Evolutionary conservation across 2,113 vertebrate species (phyloP).

Genomic region (Labeo rohita): DNA sequence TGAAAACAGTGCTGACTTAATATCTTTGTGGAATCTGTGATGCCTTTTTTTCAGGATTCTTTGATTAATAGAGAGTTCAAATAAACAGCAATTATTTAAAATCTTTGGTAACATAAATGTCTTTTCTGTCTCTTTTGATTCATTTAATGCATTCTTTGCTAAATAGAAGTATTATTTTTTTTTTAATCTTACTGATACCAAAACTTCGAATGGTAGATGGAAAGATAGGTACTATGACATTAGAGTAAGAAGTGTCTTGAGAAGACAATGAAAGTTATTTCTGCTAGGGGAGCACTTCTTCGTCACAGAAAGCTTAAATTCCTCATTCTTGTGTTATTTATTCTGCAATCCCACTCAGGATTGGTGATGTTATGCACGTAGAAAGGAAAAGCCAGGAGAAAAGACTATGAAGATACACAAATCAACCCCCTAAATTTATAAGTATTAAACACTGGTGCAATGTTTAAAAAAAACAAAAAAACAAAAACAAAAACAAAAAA

Average conservation of each 20-base stretch:
- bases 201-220: background rate
- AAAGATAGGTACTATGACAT: background rate
- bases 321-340: constrained; percentile 65
- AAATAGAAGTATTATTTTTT: background rate
- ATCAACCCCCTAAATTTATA: background rate
- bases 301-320: constrained; percentile 62
- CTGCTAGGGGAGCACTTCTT: constrained; percentile 23
- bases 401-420: background rate
- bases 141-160: background rate
- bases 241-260: background rate
- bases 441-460: background rate
- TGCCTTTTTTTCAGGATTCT: background rate
- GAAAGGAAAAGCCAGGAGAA: background rate
- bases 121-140: background rate
- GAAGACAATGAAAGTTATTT: background rate
- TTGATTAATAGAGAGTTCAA: background rate
- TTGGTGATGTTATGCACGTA: constrained; percentile 19
- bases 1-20: background rate
- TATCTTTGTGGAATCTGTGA: background rate
- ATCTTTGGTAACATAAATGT: background rate
- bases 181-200: background rate
- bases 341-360: constrained; percentile 50
- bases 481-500: too few relatives aligned
- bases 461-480: too few relatives aligned
- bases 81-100: background rate